Evolutionary conservation across 1,140 invertebrate genomes (phyloP).

Genomic region (Bradysia coprophila): DNA sequence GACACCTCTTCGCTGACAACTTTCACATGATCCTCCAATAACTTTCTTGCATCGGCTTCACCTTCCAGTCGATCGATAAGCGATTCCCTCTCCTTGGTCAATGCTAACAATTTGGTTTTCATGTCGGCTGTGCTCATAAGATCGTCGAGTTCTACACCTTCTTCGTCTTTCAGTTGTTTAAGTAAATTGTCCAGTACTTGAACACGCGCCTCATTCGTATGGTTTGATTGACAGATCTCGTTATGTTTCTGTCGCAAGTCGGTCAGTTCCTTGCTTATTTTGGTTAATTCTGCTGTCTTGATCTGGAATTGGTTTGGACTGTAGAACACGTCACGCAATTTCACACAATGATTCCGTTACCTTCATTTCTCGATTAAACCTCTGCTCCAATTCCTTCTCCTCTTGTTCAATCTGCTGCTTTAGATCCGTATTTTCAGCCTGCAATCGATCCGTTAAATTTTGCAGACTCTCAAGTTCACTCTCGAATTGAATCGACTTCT

Average conservation of each 20-base stretch:
- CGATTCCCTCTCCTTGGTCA: slow-evolving; percentile 23
- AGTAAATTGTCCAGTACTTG: slow-evolving; percentile 26
- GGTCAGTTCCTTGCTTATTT: slow-evolving; percentile 16
- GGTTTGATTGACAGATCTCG: slow-evolving; percentile 12
- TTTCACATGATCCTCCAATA: slow-evolving; percentile 14
- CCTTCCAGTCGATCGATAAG: slow-evolving; percentile 21
- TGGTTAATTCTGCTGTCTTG: background rate
- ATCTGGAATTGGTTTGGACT: background rate
- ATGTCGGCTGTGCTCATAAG: slow-evolving; percentile 25
- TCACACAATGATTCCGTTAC: too few species aligned
- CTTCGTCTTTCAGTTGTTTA: slow-evolving; percentile 20
- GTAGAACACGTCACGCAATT: too few species aligned
- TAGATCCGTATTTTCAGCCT: slow-evolving; percentile 21
- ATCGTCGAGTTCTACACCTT: slow-evolving; percentile 20
- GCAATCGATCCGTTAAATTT: slow-evolving; percentile 16
- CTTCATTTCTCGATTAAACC: too few species aligned
- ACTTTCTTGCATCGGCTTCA: slow-evolving; percentile 15
- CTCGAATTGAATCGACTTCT: slow-evolving; percentile 25
- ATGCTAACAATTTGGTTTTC: slow-evolving; percentile 27
- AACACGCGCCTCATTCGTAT: slow-evolving; percentile 18
- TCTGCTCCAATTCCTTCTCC: too few species aligned
- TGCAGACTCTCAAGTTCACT: slow-evolving; percentile 14
- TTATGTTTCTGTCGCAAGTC: slow-evolving; percentile 12
- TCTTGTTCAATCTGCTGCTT: slow-evolving; percentile 24
- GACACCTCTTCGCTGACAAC: slow-evolving; percentile 19